These are phyloP conservation scores for Pseudococcus viburni DNA, from an alignment of 2,888 invertebrate genomes.

Conservation along the genomic window DNA sequence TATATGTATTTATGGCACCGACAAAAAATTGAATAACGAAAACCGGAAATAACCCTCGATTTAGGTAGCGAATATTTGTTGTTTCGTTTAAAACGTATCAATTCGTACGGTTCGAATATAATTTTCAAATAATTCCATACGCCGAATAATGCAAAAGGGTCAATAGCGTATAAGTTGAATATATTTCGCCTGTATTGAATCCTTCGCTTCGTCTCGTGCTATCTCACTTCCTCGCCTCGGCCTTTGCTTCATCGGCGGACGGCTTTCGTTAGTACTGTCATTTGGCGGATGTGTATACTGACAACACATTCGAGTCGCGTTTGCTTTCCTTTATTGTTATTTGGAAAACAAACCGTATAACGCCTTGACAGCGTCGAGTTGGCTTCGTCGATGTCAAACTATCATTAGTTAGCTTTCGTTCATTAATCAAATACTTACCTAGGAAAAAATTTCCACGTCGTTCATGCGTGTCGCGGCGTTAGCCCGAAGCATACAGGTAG, in stretches of 20 bases:
- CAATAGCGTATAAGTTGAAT: constrained; percentile 20
- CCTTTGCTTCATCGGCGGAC: background rate
- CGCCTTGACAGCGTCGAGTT: constrained; percentile 56
- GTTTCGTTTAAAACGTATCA: background rate
- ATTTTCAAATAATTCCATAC: constrained; percentile 46
- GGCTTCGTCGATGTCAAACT: constrained; percentile 46
- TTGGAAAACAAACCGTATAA: constrained; percentile 49
- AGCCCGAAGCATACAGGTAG: background rate
- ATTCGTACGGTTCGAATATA: constrained; percentile 1
- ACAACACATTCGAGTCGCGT: constrained; percentile 58
- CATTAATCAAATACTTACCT: constrained; percentile 47
- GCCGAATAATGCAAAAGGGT: background rate
- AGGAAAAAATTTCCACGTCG: constrained; percentile 8
- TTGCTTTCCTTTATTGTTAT: constrained; percentile 50
- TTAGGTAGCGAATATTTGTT: background rate
- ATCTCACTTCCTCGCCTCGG: background rate
- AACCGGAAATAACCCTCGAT: constrained; percentile 34
- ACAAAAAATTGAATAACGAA: constrained; percentile 3
- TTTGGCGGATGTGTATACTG: constrained; percentile 45
- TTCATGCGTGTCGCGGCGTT: background rate
- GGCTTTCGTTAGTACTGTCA: constrained; percentile 40
- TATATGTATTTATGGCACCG: background rate
- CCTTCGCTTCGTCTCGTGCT: background rate
- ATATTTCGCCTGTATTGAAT: constrained; percentile 1
- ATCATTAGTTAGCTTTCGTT: constrained; percentile 57